Evolutionary conservation across 2,797 vertebrate species (phyloP).

Genomic region (Hypotaenidia okinawae): DNA sequence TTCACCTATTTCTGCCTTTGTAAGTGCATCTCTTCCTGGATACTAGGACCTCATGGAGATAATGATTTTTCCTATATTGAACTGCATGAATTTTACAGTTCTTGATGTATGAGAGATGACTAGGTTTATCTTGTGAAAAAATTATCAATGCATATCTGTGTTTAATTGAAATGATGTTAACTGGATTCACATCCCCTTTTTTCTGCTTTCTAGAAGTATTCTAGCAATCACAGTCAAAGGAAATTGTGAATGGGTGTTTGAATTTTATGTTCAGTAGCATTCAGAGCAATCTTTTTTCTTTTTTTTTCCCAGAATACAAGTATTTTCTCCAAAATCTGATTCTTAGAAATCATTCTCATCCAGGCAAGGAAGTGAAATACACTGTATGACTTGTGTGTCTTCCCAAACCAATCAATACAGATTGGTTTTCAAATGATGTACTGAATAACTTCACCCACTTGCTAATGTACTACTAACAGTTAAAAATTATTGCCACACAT

Average conservation of each 20-base stretch:
- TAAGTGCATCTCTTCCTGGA: background rate
- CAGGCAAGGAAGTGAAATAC: conserved; percentile 44
- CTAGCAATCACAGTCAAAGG: background rate
- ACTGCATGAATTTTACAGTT: background rate
- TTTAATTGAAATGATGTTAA: background rate
- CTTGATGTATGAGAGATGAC: background rate
- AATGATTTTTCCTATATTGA: background rate
- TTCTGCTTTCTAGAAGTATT: conserved; percentile 2
- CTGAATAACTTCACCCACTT: conserved; percentile 33
- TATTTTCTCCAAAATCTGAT: conserved; percentile 24
- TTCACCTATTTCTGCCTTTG: background rate
- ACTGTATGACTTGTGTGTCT: background rate
- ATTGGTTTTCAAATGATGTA: background rate
- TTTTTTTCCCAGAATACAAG: background rate
- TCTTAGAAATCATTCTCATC: background rate
- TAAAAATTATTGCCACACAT: conserved; percentile 67
- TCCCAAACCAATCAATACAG: background rate
- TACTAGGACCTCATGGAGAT: background rate
- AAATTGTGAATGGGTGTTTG: background rate
- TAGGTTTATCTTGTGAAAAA: background rate
- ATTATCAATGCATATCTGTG: background rate
- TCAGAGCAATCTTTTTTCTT: background rate
- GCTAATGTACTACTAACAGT: conserved; percentile 29
- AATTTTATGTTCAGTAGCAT: background rate
- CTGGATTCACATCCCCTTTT: background rate